Percentiles rank a stretch among this genome's conserved stretches.
Evolutionary conservation across 2,888 invertebrate genomes (phyloP).

Genomic region (Pollenia labialis): DNA sequence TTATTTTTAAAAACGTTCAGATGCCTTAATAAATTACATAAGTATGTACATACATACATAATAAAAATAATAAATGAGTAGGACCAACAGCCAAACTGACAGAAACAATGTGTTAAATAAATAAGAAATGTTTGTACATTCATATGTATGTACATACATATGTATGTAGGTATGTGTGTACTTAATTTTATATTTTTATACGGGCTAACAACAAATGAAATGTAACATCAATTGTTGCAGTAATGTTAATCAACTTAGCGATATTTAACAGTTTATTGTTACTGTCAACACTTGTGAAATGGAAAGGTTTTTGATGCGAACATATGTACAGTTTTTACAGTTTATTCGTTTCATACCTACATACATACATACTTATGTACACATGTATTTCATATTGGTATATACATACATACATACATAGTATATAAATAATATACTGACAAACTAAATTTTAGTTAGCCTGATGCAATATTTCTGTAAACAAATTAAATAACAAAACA

Average conservation of each 20-base stretch:
- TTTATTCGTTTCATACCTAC: not conserved
- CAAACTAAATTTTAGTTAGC: constrained; percentile 17
- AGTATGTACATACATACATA: too few relatives aligned
- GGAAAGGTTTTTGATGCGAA: constrained; percentile 15
- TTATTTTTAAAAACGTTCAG: not conserved
- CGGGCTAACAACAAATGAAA: constrained; percentile 49
- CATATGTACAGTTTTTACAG: not conserved
- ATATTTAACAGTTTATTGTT: constrained; percentile 60
- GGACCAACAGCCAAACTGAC: constrained; percentile 38
- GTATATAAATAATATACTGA: not conserved
- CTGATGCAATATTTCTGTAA: constrained; percentile 53
- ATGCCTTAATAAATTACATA: constrained; percentile 18
- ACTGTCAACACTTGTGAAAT: constrained; percentile 41
- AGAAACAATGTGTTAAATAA: constrained; percentile 57
- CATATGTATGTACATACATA: too few relatives aligned
- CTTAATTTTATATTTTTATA: constrained; percentile 37
- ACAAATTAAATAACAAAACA: constrained; percentile 6
- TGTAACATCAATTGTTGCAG: constrained; percentile 64
- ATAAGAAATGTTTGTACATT: constrained; percentile 30
- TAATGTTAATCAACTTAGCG: constrained; percentile 67
- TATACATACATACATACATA: not conserved
- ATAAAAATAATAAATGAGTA: constrained; percentile 26
- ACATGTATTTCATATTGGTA: too few relatives aligned
- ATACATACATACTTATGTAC: not conserved
- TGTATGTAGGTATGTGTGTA: too few relatives aligned